Evolutionary conservation across 2,797 vertebrate genomes (phyloP), one percentile per base, ranked within the genome.

Genomic region (Pristis pectinata): DNA sequence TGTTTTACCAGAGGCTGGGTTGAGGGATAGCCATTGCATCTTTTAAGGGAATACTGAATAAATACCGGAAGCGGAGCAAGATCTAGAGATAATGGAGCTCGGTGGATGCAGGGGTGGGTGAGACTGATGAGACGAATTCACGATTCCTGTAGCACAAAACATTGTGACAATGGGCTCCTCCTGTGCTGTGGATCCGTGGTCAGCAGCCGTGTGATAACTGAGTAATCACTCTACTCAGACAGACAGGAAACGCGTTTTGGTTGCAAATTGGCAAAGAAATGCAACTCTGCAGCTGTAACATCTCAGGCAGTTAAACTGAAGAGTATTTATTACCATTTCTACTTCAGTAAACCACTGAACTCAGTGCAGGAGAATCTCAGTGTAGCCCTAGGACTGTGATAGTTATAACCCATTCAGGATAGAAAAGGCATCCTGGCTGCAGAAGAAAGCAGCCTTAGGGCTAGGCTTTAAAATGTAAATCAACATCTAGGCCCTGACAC

Each of bases 241-340:
- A 72, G 41, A 41, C 70, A 94, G 67, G 67, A 94, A 74, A 76
- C 76, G 92, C 3, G 92, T 94, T 94, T 27, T 94, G 24, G 49
- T 93, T 93, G 92, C 67, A 93, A 93, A 93, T 53, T 93, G 59
- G 92, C 41, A 49, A 93, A 93, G 92, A 93, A 72, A 49, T 44
- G 67, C 92, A 93, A 44, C 41, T 53, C 41, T 74, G 64, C 92
- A 94, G 67, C 92, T 94, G 92, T 94, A 94, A 94, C 92, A 56
- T 72, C 49, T 49, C 92, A 94, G 92, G 70, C 30, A 49, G 72
- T 94, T 74, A 44, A 94, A 94, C 41, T 22, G 13, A 74, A 74
- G 92, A 53, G 70, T 76, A 56, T 74, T 94, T 76, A 94, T 94
- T 94, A 49, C 67, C 70, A 49, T 34, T 56, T 19, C 30, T 30